Conservation (phyloP, 2,113 vertebrate genomes). For the Tupaia chinensis region DNA sequence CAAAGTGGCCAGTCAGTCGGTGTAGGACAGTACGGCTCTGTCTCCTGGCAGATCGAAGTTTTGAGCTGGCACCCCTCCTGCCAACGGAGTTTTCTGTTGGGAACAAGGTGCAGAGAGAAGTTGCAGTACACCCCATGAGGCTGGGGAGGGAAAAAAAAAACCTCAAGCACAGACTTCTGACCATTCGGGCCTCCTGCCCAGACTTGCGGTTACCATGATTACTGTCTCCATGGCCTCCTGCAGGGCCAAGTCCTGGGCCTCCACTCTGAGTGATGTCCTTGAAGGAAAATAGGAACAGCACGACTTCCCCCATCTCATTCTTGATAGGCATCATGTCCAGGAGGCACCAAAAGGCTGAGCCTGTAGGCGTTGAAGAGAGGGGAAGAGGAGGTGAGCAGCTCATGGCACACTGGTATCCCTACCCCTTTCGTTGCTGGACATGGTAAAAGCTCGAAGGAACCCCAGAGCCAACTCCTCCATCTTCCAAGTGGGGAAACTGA, state of each 20-base stretch:
- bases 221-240: conserved; percentile 36
- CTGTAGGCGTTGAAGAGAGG: conserved; percentile 81
- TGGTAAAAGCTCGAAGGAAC: conserved; percentile 9
- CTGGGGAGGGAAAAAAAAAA: neutral
- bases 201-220: conserved; percentile 74
- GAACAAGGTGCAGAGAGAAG: neutral
- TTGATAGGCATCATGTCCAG: conserved; percentile 98
- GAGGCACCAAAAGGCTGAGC: conserved; percentile 94
- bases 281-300: conserved; percentile 97
- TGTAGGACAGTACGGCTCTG: conserved; percentile 90
- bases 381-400: conserved; percentile 10
- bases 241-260: neutral
- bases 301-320: conserved; percentile 97
- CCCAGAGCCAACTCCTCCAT: neutral
- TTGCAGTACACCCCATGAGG: neutral
- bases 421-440: neutral
- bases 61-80: conserved; percentile 85
- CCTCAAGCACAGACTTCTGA: neutral
- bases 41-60: conserved; percentile 87
- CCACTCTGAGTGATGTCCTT: conserved; percentile 95
- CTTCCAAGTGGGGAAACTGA: conserved; percentile 7
- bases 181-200: neutral
- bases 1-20: conserved; percentile 90
- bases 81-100: conserved; percentile 85
- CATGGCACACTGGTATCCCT: accelerated